These are phyloP conservation scores for Synanthedon tipuliformis DNA, from an alignment of 2,888 invertebrate species.

Conservation along the genomic window DNA sequence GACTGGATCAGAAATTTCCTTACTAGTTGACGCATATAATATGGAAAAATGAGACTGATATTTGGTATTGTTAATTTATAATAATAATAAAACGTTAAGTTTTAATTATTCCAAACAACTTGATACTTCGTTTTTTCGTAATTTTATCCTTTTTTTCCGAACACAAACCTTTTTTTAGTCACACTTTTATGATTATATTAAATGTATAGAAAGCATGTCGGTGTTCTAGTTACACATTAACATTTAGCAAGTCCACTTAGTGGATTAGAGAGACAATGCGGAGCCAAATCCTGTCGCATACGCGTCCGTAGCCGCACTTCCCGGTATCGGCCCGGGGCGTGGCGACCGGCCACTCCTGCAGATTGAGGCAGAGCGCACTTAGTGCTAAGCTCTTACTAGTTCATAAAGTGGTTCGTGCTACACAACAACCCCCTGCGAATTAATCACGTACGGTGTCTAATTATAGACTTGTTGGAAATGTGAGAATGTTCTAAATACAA, in stretches of 20 bases:
- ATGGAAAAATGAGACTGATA: too few relatives aligned
- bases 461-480: constrained; percentile 37
- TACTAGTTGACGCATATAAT: too few relatives aligned
- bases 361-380: constrained; percentile 18
- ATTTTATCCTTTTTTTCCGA: too few relatives aligned
- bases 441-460: constrained; percentile 15
- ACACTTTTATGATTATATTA: too few relatives aligned
- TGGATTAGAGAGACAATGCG: constrained; percentile 15
- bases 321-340: constrained; percentile 21
- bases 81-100: too few relatives aligned
- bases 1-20: too few relatives aligned
- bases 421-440: not conserved
- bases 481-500: constrained; percentile 28
- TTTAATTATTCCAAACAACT: too few relatives aligned
- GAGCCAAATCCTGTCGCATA: constrained; percentile 38
- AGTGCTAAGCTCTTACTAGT: constrained; percentile 4
- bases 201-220: not conserved
- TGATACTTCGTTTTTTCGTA: too few relatives aligned
- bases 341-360: not conserved
- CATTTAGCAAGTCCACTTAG: not conserved
- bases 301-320: constrained; percentile 25
- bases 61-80: too few relatives aligned
- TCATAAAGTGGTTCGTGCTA: not conserved
- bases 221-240: not conserved
- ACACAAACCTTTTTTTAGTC: too few relatives aligned